A percentile compares a stretch with the other conserved stretches of the same genome.
phyloP scores from a whole-genome alignment of 1,140 invertebrate species.

The Drosophila sp. region DNA sequence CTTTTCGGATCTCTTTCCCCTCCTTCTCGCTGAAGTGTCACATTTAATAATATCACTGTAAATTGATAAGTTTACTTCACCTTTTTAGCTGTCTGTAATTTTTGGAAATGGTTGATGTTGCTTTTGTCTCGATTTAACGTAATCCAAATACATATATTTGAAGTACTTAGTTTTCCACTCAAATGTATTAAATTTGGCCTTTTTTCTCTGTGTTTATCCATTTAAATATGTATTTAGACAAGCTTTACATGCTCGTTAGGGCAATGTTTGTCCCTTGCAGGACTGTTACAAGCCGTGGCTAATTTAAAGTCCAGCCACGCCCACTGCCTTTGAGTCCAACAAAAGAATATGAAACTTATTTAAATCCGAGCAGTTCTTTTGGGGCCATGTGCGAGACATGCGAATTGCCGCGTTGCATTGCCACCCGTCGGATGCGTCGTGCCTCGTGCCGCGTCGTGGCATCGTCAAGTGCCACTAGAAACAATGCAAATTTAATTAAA shows the following conservation, averaged over 20 bases:
- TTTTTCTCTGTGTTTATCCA: slow-evolving; percentile 16
- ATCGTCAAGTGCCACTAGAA: slow-evolving; percentile 64
- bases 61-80: slow-evolving; percentile 34
- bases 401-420: slow-evolving; percentile 12
- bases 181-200: background rate
- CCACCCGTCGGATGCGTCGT: background rate
- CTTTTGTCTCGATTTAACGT: background rate
- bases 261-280: slow-evolving; percentile 16
- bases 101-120: background rate
- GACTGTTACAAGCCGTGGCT: background rate
- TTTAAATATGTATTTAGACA: slow-evolving; percentile 21
- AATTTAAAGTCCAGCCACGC: slow-evolving; percentile 33
- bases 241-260: slow-evolving; percentile 27
- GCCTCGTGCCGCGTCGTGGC: slow-evolving; percentile 16
- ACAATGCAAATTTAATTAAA: slow-evolving; percentile 77
- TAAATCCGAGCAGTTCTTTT: slow-evolving; percentile 50
- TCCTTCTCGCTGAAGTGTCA: slow-evolving; percentile 39
- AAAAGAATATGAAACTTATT: slow-evolving; percentile 65
- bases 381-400: slow-evolving; percentile 26
- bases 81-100: background rate
- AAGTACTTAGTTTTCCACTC: slow-evolving; percentile 6
- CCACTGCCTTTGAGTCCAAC: slow-evolving; percentile 14
- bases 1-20: slow-evolving; percentile 7
- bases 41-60: slow-evolving; percentile 54
- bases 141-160: no score